Conservation (phyloP, 2,113 vertebrate species). For the Myotis yumanensis region DNA sequence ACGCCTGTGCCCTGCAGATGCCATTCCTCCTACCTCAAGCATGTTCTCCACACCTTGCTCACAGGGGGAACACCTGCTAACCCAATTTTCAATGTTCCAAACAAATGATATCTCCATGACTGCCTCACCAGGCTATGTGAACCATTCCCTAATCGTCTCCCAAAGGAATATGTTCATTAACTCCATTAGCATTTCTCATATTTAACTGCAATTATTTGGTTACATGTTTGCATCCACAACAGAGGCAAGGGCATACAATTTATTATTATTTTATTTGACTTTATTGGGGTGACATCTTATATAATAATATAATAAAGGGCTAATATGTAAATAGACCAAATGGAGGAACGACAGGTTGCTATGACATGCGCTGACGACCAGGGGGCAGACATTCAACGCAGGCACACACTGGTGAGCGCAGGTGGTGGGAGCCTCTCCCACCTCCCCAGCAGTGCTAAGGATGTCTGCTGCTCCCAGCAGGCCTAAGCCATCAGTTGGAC, state of each 20-base stretch:
- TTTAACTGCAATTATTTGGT: neutral
- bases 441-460: no score
- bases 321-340: no score
- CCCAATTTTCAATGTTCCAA: neutral
- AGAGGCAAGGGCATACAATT: neutral
- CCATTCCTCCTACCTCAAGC: neutral
- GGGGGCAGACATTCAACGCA: no score
- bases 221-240: neutral
- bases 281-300: neutral
- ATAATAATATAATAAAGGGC: no score
- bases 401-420: no score
- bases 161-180: neutral
- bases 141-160: neutral
- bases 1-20: neutral
- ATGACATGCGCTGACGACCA: no score
- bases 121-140: neutral
- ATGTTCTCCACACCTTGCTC: neutral
- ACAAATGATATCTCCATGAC: neutral
- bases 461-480: no score
- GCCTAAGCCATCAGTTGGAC: no score
- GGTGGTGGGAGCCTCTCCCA: no score
- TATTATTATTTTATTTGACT: neutral
- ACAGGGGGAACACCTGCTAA: neutral
- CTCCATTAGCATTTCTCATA: slow-evolving; percentile 12
- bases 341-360: accelerated